Evolutionary conservation across 2,797 vertebrate genomes (phyloP), one percentile per base, ranked within the genome.

Genomic region (Lutjanus argentimaculatus): DNA sequence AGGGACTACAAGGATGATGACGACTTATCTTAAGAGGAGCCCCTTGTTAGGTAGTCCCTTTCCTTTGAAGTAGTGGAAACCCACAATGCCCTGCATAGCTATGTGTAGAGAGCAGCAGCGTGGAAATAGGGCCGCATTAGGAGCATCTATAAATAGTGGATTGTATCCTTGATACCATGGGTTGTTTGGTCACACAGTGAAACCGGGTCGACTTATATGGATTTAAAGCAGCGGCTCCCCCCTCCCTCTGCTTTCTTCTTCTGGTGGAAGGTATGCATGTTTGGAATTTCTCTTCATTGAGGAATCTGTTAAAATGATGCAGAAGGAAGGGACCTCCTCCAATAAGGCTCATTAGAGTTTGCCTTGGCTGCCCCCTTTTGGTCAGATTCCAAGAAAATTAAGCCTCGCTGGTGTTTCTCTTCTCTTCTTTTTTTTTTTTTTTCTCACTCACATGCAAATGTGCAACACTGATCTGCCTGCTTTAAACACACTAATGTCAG

Each of bases 51-150:
- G 96, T 93, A 94, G 95, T 95, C 77, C 81, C 80, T 83, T 91
- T 93, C 95, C 94, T 95, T 90, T 96, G 93, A 92, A 94, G 94
- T 92, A 94, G 93, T 95, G 91, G 95, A 95, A 96, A 94, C 94
- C 95, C 94, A 94, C 94, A 94, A 94, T 96, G 93, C 95, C 93
- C 95, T 88, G 91, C 96, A 96, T 97, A 97, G 95, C 96, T 96
- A 91, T 91, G 95, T 93, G 94, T 93, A 93, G 94, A 96, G 95
- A 92, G 94, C 95, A 93, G 90, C 93, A 87, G 92, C 6, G 90
- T 96, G 94, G 94, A 97, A 97, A 97, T 95, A 95, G 95, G 93
- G 87, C 93, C 16, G 85, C 89, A 86, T 91, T 90, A 84, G 67
- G 74, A 82, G 77, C 82, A 79, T 84, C 92, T 95, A 95, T 94